Conservation (phyloP, 1,140 invertebrate genomes). For the Galleria mellonella region DNA sequence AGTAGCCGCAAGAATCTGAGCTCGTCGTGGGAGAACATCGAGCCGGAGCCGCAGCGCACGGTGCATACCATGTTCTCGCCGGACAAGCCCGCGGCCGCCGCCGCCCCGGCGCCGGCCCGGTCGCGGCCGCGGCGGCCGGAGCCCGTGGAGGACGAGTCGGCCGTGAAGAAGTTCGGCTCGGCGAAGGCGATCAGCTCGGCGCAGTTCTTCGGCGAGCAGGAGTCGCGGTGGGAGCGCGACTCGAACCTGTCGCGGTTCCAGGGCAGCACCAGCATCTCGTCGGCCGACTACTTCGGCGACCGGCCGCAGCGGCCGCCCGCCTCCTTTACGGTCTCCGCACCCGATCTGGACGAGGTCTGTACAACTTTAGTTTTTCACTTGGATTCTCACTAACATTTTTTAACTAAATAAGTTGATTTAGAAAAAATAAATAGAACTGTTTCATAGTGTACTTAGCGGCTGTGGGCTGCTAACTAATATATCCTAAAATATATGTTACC, state of each 20-base stretch:
- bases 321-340: constrained; percentile 68
- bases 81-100: constrained; percentile 5
- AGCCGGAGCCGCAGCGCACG: constrained; percentile 40
- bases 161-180: constrained; percentile 95
- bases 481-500: too few relatives aligned
- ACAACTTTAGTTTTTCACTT: neutral
- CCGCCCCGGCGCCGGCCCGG: constrained; percentile 5
- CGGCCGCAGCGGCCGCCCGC: constrained; percentile 10
- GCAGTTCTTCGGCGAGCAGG: constrained; percentile 89
- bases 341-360: constrained; percentile 91
- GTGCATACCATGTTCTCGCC: constrained; percentile 52
- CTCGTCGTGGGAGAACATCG: constrained; percentile 47
- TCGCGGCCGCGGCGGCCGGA: constrained; percentile 1
- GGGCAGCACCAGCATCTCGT: constrained; percentile 95
- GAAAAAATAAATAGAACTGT: too few relatives aligned
- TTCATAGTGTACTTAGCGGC: too few relatives aligned
- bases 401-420: too few relatives aligned
- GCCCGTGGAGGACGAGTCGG: constrained; percentile 75
- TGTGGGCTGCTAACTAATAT: too few relatives aligned
- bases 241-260: constrained; percentile 82
- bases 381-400: too few relatives aligned
- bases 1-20: constrained; percentile 1
- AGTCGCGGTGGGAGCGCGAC: constrained; percentile 73
- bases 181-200: constrained; percentile 98
- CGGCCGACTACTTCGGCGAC: constrained; percentile 93